Base-by-base conservation (phyloP, 1,140 invertebrate genomes). In the Cydia amplana region DNA sequence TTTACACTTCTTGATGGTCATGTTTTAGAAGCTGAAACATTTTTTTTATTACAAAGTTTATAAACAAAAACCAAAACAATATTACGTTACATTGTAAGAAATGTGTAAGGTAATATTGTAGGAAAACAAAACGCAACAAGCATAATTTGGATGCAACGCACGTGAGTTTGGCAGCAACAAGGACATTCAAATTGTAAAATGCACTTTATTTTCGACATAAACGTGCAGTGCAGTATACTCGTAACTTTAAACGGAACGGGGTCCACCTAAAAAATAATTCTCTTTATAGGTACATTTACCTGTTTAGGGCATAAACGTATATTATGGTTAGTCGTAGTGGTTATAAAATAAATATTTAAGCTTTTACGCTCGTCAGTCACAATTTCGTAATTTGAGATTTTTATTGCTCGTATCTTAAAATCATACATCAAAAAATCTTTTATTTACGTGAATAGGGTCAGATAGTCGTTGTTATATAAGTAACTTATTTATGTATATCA, bases 131-230 rank as follows among this genome's bases (percentile, higher is more conserved):
- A 60, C 55, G 9, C 55, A 60, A 60, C 0, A 16, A 51, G 14
- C 14, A 60, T 23, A 20, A 60, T 20, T 14, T 60, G 6, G 46
- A 49, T n/a, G 40, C 40, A 43, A 43, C 46, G 12, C 18, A 23
- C 55, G n/a, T 20, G 10, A 60, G n/a, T 20, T 18, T 10, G n/a
- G 16, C 55, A 20, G 55, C 18, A 20, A 23, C 55, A 60, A 18
- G 55, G 55, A 60, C 55, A 60, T 60, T 60, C 18, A 60, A 60
- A 32, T 18, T 12, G 64, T 74, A 73, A 79, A 74, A 18, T 23
- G 55, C 55, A 72, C 4, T 79, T 79, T 79, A 79, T 74, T 73
- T 32, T 4, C 65, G 23, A 10, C 72, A 78, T 76, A 75, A 75
- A 79, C 70, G 67, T 75, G 49, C 14, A 51, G n/a, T 36, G 32